Percentiles rank a stretch among this genome's conserved stretches.
Conservation (phyloP, 2,797 vertebrate genomes). For the Pipistrellus pipistrellus region DNA sequence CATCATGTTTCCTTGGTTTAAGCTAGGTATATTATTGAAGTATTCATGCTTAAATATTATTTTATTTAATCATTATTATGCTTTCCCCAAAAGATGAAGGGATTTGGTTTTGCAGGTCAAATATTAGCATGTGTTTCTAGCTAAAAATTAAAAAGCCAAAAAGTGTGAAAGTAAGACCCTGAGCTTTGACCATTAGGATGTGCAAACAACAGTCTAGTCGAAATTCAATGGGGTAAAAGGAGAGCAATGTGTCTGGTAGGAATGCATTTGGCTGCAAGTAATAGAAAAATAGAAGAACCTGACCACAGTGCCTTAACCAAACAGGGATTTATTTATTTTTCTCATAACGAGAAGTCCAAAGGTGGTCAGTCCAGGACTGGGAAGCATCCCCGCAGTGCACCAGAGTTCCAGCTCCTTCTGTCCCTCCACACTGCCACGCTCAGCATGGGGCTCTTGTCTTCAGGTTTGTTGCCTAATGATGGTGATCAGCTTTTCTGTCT, state of each 20-base stretch:
- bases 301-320: background rate
- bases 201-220: background rate
- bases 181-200: background rate
- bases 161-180: slow-evolving; percentile 12
- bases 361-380: background rate
- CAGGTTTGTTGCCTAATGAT: background rate
- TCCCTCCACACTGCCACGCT: background rate
- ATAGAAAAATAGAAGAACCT: slow-evolving; percentile 38
- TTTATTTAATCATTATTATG: slow-evolving; percentile 21
- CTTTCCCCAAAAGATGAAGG: background rate
- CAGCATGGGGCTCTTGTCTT: background rate
- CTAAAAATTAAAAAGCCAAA: slow-evolving; percentile 34
- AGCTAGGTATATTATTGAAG: background rate
- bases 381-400: background rate
- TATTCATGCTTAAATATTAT: slow-evolving; percentile 27
- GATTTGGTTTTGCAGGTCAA: background rate
- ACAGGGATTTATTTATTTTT: background rate
- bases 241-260: background rate
- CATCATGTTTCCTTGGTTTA: background rate
- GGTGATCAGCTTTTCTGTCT: background rate
- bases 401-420: background rate
- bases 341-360: background rate
- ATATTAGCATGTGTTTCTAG: background rate
- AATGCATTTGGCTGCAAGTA: background rate
- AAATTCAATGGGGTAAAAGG: slow-evolving; percentile 33